Percentiles rank a stretch among this genome's conserved stretches.
Evolutionary conservation across 2,113 vertebrate species (phyloP).

Genomic region (Chloropsis hardwickii): DNA sequence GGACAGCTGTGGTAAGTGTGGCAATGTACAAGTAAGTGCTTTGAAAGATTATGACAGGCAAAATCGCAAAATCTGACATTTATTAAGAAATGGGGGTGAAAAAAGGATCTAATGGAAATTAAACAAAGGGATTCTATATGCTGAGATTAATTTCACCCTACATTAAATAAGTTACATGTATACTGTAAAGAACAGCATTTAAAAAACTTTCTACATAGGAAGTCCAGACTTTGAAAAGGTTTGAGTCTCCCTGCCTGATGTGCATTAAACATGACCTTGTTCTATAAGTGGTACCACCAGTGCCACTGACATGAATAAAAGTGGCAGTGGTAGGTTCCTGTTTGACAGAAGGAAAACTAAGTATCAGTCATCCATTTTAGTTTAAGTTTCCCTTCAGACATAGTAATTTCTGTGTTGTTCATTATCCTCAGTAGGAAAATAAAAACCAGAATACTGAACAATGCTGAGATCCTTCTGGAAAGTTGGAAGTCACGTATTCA

Average conservation of each 20-base stretch:
- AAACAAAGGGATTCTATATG: background rate
- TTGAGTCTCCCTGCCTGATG: background rate
- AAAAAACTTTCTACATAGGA: background rate
- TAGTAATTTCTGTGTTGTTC: background rate
- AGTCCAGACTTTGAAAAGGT: background rate
- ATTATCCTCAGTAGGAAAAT: background rate
- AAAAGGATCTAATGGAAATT: background rate
- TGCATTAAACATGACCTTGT: background rate
- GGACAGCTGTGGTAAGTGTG: background rate
- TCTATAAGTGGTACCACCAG: background rate
- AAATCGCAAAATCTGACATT: constrained; percentile 54
- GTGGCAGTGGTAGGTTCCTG: background rate
- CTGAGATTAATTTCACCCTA: background rate
- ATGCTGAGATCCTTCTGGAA: background rate
- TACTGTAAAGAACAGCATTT: background rate
- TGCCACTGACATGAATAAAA: background rate
- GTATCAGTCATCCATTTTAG: background rate
- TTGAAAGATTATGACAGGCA: constrained; percentile 26
- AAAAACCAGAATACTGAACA: background rate
- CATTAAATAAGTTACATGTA: background rate
- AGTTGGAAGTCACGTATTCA: background rate
- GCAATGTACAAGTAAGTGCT: background rate
- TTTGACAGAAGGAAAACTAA: background rate
- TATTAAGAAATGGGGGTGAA: background rate
- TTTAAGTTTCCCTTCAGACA: background rate